A percentile compares a stretch with the other conserved stretches of the same genome.
These are phyloP conservation scores for Bruchidius siliquastri DNA, from an alignment of 2,888 invertebrate species.

Conservation along the genomic window DNA sequence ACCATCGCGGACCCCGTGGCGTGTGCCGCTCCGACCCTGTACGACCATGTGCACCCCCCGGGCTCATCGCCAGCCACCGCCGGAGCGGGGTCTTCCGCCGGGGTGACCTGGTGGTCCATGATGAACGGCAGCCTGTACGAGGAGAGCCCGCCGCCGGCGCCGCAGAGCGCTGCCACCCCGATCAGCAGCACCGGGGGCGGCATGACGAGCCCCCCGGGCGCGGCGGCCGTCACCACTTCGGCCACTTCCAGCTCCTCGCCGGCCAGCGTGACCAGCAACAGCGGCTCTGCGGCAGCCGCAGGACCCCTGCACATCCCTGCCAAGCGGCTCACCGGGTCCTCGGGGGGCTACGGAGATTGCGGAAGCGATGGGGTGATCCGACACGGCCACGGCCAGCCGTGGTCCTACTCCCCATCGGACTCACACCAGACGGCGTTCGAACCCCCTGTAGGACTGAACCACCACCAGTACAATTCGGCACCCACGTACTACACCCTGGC, in stretches of 20 bases:
- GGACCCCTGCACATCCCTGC: conserved; percentile 81
- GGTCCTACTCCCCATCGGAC: conserved; percentile 69
- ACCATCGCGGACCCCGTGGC: conserved; percentile 72
- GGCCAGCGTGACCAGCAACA: conserved; percentile 58
- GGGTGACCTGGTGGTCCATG: conserved; percentile 81
- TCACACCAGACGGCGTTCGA: conserved; percentile 54
- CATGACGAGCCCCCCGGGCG: conserved; percentile 49
- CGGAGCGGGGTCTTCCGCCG: conserved; percentile 78
- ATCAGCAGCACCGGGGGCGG: conserved; percentile 51
- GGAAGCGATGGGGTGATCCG: conserved; percentile 67
- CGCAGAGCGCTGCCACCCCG: conserved; percentile 50
- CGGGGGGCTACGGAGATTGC: conserved; percentile 50
- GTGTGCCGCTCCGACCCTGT: conserved; percentile 72
- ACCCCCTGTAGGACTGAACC: conserved; percentile 56
- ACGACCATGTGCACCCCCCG: conserved; percentile 73
- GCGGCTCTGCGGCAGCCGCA: conserved; percentile 52
- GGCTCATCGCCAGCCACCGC: conserved; percentile 74
- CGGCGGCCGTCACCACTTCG: conserved; percentile 60
- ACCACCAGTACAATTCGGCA: conserved; percentile 62
- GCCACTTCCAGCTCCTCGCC: conserved; percentile 61
- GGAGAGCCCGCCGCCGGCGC: conserved; percentile 59
- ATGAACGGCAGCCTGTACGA: conserved; percentile 79
- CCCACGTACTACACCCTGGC: conserved; percentile 76
- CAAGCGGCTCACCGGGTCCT: conserved; percentile 58
- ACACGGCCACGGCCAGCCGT: conserved; percentile 65